Evolutionary conservation across 1,140 invertebrate species (phyloP).

Genomic region (Drosophila seguyi): DNA sequence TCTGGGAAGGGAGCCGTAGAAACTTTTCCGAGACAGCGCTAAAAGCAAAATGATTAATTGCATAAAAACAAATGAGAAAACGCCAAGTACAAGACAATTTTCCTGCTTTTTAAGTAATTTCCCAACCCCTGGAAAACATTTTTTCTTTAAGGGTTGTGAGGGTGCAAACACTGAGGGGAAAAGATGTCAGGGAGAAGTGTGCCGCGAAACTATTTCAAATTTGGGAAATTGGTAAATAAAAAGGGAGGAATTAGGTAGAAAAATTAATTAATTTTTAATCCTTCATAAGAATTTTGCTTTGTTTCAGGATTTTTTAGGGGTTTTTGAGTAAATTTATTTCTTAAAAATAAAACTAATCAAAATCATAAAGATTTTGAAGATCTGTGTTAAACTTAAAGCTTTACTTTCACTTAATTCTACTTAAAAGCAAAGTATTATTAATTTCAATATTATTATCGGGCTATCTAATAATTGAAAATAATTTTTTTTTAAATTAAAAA

Average conservation of each 20-base stretch:
- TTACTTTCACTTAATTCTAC: too few relatives aligned
- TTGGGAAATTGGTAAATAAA: background rate
- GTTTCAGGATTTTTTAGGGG: too few relatives aligned
- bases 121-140: constrained; percentile 7
- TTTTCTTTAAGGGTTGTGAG: constrained; percentile 21
- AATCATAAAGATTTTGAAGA: too few relatives aligned
- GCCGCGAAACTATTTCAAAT: background rate
- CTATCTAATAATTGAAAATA: too few relatives aligned
- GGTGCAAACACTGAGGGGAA: background rate
- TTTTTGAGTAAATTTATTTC: too few relatives aligned
- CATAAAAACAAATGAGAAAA: constrained; percentile 29
- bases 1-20: constrained; percentile 6
- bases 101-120: constrained; percentile 35
- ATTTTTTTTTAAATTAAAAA: background rate
- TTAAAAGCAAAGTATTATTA: too few relatives aligned
- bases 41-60: constrained; percentile 77
- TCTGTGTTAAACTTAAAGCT: too few relatives aligned
- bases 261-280: too few relatives aligned
- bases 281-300: too few relatives aligned
- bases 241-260: too few relatives aligned
- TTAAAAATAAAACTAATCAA: too few relatives aligned
- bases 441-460: too few relatives aligned
- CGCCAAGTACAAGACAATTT: constrained; percentile 25
- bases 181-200: background rate
- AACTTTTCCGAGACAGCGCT: constrained; percentile 33